Conservation (phyloP, 2,888 invertebrate genomes). For the Diaphora mendica region DNA sequence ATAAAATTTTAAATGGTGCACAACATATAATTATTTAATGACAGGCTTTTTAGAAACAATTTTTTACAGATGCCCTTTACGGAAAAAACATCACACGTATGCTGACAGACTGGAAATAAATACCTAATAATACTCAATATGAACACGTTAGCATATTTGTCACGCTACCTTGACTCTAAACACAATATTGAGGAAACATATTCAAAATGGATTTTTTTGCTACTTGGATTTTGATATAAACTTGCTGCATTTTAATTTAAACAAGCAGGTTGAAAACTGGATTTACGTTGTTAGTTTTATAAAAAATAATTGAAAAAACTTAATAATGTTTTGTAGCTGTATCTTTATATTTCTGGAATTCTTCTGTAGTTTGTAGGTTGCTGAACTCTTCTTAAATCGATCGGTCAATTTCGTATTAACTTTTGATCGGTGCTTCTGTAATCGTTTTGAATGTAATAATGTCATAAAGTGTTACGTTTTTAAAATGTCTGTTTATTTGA, state of each 20-base stretch:
- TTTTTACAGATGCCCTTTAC: neutral
- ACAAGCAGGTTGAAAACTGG: neutral
- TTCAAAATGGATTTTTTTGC: neutral
- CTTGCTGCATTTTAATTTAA: neutral
- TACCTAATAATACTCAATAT: neutral
- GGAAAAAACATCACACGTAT: neutral
- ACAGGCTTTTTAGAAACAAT: neutral
- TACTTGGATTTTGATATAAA: neutral
- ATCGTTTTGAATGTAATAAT: too few relatives aligned
- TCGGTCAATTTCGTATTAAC: too few relatives aligned
- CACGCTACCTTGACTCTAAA: neutral
- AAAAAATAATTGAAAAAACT: neutral
- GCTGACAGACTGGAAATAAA: neutral
- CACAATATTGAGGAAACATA: neutral
- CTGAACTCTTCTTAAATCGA: neutral
- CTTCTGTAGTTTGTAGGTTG: neutral
- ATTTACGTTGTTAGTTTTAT: neutral
- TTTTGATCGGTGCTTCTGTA: too few relatives aligned
- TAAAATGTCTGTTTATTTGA: too few relatives aligned
- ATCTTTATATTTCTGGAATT: neutral
- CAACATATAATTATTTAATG: neutral
- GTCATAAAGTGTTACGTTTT: too few relatives aligned
- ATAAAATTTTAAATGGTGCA: neutral
- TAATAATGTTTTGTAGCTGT: neutral
- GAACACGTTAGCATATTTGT: neutral